Evolutionary conservation across 2,888 invertebrate species (phyloP).

Genomic region (Emesis furor): DNA sequence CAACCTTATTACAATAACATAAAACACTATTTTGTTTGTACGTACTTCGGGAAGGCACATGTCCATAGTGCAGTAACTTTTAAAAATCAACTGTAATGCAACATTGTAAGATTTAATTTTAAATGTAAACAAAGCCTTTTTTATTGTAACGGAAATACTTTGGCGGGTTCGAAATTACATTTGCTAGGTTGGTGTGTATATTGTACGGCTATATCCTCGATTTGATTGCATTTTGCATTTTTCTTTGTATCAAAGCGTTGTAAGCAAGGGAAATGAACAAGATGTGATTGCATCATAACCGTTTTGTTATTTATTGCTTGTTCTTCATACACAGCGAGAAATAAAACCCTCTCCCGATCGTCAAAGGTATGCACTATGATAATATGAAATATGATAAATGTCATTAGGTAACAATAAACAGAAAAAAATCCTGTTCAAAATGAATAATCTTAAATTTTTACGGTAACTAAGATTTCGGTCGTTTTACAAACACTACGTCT

Average conservation of each 20-base stretch:
- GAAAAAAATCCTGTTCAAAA: too few species aligned
- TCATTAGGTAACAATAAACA: too few species aligned
- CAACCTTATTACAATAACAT: neutral
- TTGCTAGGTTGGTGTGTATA: slow-evolving; percentile 3
- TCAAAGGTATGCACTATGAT: too few species aligned
- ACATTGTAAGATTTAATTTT: neutral
- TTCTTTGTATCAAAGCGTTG: slow-evolving; percentile 1
- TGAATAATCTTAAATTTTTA: too few species aligned
- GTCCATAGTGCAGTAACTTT: neutral
- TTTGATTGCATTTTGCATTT: slow-evolving; percentile 17
- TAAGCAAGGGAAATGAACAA: neutral
- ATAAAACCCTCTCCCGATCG: too few species aligned
- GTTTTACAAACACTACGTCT: too few species aligned
- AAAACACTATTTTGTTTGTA: neutral
- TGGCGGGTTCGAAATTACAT: slow-evolving; percentile 24
- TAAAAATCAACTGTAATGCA: neutral
- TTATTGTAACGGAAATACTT: slow-evolving; percentile 24
- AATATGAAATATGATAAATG: too few species aligned
- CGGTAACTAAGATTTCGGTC: too few species aligned
- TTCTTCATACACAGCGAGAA: too few species aligned
- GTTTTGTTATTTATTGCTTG: neutral
- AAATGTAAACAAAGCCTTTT: slow-evolving; percentile 1
- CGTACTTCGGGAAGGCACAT: neutral
- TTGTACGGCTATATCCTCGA: neutral
- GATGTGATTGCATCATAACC: neutral